Evolutionary conservation across 2,113 vertebrate genomes (phyloP).

Genomic region (Planiliza haematocheilus): DNA sequence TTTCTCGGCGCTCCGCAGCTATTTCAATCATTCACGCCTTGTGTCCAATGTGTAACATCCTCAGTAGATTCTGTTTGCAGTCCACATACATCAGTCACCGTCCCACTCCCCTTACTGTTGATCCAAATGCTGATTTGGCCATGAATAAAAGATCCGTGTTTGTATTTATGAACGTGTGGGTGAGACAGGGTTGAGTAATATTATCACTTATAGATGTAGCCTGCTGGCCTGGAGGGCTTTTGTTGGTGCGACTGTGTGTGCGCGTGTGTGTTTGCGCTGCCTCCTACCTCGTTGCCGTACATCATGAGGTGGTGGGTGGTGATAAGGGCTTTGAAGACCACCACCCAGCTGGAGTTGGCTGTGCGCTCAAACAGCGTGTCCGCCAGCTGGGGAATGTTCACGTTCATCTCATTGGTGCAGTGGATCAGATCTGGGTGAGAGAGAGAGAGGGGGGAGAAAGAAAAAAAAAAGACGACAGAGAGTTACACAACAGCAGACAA

Average conservation of each 20-base stretch:
- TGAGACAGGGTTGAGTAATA: constrained; percentile 43
- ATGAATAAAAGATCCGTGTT: constrained; percentile 45
- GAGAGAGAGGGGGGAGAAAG: too few species aligned
- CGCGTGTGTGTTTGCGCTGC: background rate
- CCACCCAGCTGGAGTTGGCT: constrained; percentile 85
- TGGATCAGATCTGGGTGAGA: constrained; percentile 80
- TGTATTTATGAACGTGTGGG: constrained; percentile 34
- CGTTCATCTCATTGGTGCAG: constrained; percentile 87
- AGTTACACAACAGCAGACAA: constrained; percentile 13
- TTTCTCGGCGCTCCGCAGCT: constrained; percentile 32
- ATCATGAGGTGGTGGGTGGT: constrained; percentile 86
- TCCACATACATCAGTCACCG: background rate
- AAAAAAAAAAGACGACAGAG: background rate
- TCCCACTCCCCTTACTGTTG: background rate
- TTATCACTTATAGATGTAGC: constrained; percentile 29
- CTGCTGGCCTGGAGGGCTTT: constrained; percentile 16
- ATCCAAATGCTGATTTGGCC: constrained; percentile 12
- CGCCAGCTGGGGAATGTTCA: constrained; percentile 84
- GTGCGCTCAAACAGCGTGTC: constrained; percentile 85
- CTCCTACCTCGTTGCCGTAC: constrained; percentile 84
- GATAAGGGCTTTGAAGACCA: constrained; percentile 85
- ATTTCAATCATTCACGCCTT: constrained; percentile 53
- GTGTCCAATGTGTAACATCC: constrained; percentile 28
- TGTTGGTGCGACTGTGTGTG: constrained; percentile 9
- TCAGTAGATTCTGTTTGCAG: background rate